These are phyloP conservation scores for Nannoperca obscura DNA, from an alignment of 2,797 vertebrate genomes.

Conservation along the genomic window DNA sequence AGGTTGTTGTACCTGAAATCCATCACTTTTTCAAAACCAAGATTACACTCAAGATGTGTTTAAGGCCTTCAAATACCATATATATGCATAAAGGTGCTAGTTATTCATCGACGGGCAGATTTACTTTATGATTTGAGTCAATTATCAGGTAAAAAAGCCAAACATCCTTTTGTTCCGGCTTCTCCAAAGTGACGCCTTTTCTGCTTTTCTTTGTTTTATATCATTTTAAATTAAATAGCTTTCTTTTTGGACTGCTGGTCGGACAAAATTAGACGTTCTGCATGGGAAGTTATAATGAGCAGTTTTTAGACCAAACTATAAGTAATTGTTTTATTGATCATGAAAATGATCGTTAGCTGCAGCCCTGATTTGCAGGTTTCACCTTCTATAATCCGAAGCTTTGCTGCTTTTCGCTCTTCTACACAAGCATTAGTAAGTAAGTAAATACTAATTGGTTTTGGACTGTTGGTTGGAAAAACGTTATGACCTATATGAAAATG, in stretches of 20 bases:
- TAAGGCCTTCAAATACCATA: neutral
- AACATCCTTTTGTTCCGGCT: neutral
- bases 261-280: neutral
- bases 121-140: neutral
- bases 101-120: neutral
- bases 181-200: neutral
- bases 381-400: neutral
- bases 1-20: slow-evolving; percentile 19
- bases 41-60: neutral
- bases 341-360: neutral
- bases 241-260: neutral
- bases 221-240: neutral
- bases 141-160: neutral
- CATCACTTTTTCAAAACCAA: slow-evolving; percentile 3
- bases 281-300: neutral
- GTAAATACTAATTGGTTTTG: neutral
- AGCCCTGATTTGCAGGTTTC: neutral
- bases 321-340: neutral
- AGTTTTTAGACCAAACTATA: neutral
- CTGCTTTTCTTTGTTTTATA: neutral
- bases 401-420: neutral
- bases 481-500: no score
- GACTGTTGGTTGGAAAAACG: neutral
- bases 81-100: no score
- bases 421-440: neutral